Evolutionary conservation across 2,888 invertebrate genomes (phyloP).

Genomic region (Melanotus villosus): DNA sequence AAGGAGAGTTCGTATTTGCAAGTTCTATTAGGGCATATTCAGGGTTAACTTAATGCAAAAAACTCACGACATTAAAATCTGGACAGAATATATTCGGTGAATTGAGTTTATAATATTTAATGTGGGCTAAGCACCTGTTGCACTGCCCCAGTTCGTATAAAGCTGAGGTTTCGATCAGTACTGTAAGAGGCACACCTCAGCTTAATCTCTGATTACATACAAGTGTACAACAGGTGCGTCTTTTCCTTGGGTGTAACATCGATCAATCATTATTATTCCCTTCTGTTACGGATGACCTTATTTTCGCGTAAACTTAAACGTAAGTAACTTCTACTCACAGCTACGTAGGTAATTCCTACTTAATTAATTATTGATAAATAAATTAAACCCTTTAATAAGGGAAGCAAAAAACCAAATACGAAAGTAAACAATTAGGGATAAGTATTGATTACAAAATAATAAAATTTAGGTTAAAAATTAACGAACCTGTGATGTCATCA

Average conservation of each 20-base stretch:
- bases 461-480: no score
- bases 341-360: not conserved
- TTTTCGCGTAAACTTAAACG: not conserved
- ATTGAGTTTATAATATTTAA: slow-evolving; percentile 33
- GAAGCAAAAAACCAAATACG: no score
- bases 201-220: slow-evolving; percentile 35
- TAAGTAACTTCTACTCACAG: not conserved
- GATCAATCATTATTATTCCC: slow-evolving; percentile 17
- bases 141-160: slow-evolving; percentile 21
- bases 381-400: no score
- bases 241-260: slow-evolving; percentile 24
- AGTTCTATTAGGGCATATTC: not conserved
- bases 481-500: not conserved
- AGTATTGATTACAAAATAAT: no score
- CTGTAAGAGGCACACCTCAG: slow-evolving; percentile 23
- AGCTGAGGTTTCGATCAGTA: slow-evolving; percentile 28
- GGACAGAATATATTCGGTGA: no score
- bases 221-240: slow-evolving; percentile 40
- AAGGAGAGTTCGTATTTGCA: not conserved
- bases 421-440: no score
- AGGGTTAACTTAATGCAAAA: no score
- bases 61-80: no score
- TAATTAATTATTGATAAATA: no score
- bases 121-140: slow-evolving; percentile 40
- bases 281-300: not conserved